phyloP scores from a whole-genome alignment of 2,888 invertebrate genomes.

The Balanococcus diminutus region DNA sequence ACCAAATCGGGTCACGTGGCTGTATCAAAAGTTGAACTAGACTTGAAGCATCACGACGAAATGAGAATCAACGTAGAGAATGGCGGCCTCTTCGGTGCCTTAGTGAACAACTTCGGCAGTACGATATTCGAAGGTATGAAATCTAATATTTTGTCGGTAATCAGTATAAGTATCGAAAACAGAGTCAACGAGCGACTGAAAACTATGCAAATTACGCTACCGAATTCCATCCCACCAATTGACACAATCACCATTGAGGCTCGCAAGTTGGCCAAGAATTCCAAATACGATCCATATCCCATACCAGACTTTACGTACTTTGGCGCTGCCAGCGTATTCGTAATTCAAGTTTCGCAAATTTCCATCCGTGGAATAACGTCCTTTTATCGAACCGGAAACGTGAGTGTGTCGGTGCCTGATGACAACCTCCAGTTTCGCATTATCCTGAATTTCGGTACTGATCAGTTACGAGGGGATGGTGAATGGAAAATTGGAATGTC shows the following conservation, averaged over 20 bases:
- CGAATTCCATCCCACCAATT: background rate
- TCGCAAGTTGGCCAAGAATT: background rate
- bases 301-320: background rate
- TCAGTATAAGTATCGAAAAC: background rate
- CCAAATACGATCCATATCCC: background rate
- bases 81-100: background rate
- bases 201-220: background rate
- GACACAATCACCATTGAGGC: background rate
- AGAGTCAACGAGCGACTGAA: background rate
- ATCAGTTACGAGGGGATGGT: slow-evolving; percentile 75
- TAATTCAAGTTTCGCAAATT: background rate
- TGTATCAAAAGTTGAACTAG: background rate
- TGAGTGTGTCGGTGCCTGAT: slow-evolving; percentile 74
- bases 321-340: background rate
- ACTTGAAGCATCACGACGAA: background rate
- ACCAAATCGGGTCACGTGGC: background rate
- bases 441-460: slow-evolving; percentile 78
- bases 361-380: slow-evolving; percentile 76
- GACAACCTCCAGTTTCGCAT: slow-evolving; percentile 69
- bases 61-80: background rate
- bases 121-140: background rate
- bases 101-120: background rate
- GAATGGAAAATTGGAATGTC: slow-evolving; percentile 76
- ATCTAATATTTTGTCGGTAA: background rate
- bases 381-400: slow-evolving; percentile 80